Evolutionary conservation across 2,113 vertebrate species (phyloP), one percentile per base, ranked within the genome.

Genomic region (Brienomyrus longianalis): DNA sequence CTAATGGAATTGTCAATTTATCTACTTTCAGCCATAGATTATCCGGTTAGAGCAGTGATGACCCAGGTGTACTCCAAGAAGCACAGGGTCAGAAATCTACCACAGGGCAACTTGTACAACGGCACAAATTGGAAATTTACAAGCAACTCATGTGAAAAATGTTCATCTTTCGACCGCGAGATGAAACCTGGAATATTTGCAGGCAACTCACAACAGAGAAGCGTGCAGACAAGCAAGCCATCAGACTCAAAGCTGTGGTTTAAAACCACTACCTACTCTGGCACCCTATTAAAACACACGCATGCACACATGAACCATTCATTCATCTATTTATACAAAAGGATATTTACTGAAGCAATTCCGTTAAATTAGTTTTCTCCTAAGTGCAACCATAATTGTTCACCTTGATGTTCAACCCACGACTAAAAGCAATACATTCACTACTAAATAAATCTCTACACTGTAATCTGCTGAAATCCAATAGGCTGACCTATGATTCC

Each of bases 401-500:
- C 74, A 80, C 83, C 83, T 84, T 23, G 83, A 45, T 47, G 83
- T 48, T 23, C 15, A 84, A 84, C 39, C 83, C 43, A 84, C 11
- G 39, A 84, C 83, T 48, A 84, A 45, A 45, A 48, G 39, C 43
- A 84, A 13, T 48, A 48, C 45, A 45, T 84, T 48, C 19, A 21
- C 9, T 47, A 43, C 74, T 39, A 80, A 80, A 80, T 80, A 84
- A 84, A 45, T 84, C 83, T 48, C 83, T 45, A 84, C 83, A n/a
- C 83, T 84, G 43, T 84, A 84, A 84, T 80, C 74, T 80, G 74
- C 35, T 80, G 74, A 80, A 35, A 43, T 80, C 35, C 74, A 80
- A 80, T 80, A 15, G 74, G 74, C 31, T 80, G 35, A 80, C 74
- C 35, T 80, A 80, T 43, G 74, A 43, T 84, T 84, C 39, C 39